phyloP scores from a whole-genome alignment of 2,797 vertebrate species.

The Pseudochirops cupreus region DNA sequence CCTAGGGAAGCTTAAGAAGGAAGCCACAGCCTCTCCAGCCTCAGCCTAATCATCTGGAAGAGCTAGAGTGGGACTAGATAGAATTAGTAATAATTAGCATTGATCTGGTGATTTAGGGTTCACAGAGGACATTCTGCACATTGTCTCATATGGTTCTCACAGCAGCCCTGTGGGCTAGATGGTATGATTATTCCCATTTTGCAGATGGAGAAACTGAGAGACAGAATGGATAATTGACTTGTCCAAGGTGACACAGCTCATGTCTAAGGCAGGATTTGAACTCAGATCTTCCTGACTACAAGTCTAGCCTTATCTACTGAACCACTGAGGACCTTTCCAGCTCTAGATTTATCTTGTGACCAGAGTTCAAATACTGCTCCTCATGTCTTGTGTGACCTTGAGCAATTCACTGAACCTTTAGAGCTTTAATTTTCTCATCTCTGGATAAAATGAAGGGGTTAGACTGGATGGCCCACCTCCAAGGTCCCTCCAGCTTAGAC shows the following conservation, averaged over 20 bases:
- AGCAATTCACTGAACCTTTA: neutral
- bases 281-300: neutral
- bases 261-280: neutral
- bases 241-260: neutral
- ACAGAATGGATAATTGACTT: neutral
- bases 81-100: neutral
- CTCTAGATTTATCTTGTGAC: neutral
- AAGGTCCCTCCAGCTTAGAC: neutral
- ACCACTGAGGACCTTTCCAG: neutral
- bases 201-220: neutral
- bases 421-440: neutral
- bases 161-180: neutral
- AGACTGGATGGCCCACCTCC: neutral
- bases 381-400: neutral
- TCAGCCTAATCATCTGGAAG: neutral
- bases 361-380: neutral
- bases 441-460: neutral
- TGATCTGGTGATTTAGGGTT: neutral
- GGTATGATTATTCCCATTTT: neutral
- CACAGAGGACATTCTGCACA: no score
- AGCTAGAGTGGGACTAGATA: neutral
- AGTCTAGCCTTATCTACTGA: neutral
- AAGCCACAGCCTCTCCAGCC: neutral
- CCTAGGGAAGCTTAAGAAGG: neutral
- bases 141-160: neutral